Evolutionary conservation across 2,888 invertebrate species (phyloP), one percentile per base, ranked within the genome.

Genomic region (Caenorhabditis drosophilae): DNA sequence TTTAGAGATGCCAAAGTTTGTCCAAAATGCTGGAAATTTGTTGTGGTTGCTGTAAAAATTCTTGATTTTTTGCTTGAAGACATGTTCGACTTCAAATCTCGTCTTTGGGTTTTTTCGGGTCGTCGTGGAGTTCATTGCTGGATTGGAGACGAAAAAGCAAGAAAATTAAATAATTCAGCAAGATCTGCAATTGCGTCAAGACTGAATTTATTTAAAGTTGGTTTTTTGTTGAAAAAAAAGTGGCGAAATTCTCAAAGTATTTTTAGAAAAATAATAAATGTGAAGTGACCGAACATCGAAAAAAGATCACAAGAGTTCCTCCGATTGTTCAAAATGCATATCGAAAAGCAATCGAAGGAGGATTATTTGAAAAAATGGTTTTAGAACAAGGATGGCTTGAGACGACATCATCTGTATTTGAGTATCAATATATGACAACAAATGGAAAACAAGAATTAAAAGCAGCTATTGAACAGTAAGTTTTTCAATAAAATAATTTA

Each of bases 101-200:
- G 94, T 34, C 86, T 99, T 46, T 99, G 97, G 97, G 92, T 98
- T 22, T 99, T 94, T 85, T 98, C 97, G 64, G 98, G 98, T 0
- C 89, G 98, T 73, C 89, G 98, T 87, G 98, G 98, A 81, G 90
- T 99, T 50, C 98, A 99, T 89, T 95, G 96, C 83, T 99, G 98
- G 98, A 91, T 98, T 7, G 93, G 92, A 79, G 98, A 99, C 85
- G 88, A 89, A 77, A 87, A 87, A 51, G 96, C 96, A 0, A 88
- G 95, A 42, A 88, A 88, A 73, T 86, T 96, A 48, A 89, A 90
- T 62, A 88, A 89, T 68, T 85, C 87, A 6, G 90, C 89, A 0
- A 87, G 98, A 53, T 86, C 89, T 15, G 91, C 93, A 0, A 87
- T 98, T 15, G 93, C 92, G 0, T 94, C 94, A 83, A 97, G 97